Base-by-base conservation (phyloP, 1,140 invertebrate species). In the Lepidurus packardi region DNA sequence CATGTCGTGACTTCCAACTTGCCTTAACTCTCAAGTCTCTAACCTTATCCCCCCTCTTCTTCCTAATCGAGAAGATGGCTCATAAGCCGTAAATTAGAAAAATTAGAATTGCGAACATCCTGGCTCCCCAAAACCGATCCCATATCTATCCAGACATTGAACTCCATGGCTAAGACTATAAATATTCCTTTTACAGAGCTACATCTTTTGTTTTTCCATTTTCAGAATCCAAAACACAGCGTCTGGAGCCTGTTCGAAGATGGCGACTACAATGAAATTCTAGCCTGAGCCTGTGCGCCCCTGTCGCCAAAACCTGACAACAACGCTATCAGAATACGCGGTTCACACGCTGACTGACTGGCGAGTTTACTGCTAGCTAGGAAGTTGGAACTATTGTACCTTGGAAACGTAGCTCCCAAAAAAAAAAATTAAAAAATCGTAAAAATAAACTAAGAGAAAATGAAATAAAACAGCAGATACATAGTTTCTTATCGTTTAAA, bases 51-150 rank as follows among this genome's bases (percentile, higher is more conserved):
- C 53, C 53, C 53, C 53, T 65, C 10, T 65, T n/a, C n/a, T 65
- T 21, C 53, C 21, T 65, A 21, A 65, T n/a, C 21, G 13, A 65
- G 21, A 65, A 65, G 13, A 13, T 5, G 53, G 6, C 53, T 21
- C 53, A 65, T 65, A 65, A 65, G 4, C 21, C 53, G 53, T 65
- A 65, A 65, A 65, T 65, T 65, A 65, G 53, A 65, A 65, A 65
- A 65, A 65, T 65, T 65, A 65, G 53, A 65, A 65, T 65, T 65
- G 53, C 53, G 7, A 65, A 65, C n/a, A 65, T 21, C 53, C 53
- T 65, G 53, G 13, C 53, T 65, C 21, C 16, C 53, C 53, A 65
- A 7, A 65, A 7, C 53, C 13, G 53, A n/a, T 65, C 13, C 21
- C 13, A 65, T 65, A 65, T 65, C 53, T 65, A 65, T 65, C 16